phyloP scores from a whole-genome alignment of 2,797 vertebrate species.

The Arremon brunneinucha region DNA sequence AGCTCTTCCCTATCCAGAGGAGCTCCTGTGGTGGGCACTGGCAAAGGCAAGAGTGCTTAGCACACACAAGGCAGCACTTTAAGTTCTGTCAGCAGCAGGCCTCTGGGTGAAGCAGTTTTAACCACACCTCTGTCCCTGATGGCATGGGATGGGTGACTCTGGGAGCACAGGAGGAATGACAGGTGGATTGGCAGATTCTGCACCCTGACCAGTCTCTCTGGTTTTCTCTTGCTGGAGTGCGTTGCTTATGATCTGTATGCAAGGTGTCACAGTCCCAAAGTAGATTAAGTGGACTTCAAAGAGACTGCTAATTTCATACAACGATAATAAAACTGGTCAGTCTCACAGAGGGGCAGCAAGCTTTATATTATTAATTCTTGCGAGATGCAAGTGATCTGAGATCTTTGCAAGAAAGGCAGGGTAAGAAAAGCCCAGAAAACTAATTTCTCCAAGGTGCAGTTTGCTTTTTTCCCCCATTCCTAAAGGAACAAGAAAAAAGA shows the following conservation, averaged over 20 bases:
- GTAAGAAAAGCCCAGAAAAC: not conserved
- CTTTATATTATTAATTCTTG: not conserved
- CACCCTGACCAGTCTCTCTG: not conserved
- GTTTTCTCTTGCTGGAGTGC: not conserved
- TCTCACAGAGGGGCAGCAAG: not conserved
- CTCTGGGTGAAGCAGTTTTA: not conserved
- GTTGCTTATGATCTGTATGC: not conserved
- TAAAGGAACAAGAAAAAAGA: not conserved
- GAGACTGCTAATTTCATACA: not conserved
- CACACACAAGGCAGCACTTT: not conserved
- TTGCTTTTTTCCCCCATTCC: not conserved
- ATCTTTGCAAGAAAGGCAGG: not conserved
- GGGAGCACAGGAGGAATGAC: accelerated
- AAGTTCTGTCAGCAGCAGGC: accelerated
- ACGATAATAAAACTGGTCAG: not conserved
- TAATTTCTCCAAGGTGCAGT: not conserved
- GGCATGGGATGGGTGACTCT: not conserved
- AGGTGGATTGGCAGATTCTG: not conserved
- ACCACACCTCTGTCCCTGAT: not conserved
- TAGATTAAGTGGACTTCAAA: not conserved
- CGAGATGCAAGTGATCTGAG: not conserved
- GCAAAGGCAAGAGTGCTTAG: not conserved
- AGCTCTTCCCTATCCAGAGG: not conserved
- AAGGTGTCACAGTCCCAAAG: not conserved
- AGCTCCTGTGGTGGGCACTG: not conserved